Percentiles rank a stretch among this genome's conserved stretches.
Conservation (phyloP, 2,797 vertebrate genomes). For the Anabas testudineus region DNA sequence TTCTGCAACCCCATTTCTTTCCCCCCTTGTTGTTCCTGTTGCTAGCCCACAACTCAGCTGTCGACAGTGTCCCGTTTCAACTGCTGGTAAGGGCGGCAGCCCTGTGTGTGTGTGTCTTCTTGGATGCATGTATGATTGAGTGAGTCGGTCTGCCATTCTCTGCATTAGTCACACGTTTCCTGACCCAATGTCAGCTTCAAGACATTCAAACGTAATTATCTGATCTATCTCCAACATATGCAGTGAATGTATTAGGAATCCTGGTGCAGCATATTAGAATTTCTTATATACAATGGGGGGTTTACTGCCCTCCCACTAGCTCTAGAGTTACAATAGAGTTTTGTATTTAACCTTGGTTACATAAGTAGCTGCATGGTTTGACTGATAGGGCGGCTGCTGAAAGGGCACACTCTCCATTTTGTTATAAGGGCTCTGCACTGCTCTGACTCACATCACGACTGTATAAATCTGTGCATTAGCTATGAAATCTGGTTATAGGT, state of each 20-base stretch:
- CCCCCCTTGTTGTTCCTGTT: slow-evolving; percentile 37
- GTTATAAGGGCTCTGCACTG: slow-evolving; percentile 12
- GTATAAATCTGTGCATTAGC: not conserved
- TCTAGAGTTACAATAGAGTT: slow-evolving; percentile 39
- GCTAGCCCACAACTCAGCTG: slow-evolving; percentile 78
- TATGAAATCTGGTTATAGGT: not conserved
- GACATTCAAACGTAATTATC: not conserved
- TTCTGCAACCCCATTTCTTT: slow-evolving; percentile 26
- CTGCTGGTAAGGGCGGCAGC: slow-evolving; percentile 43
- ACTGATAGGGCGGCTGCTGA: slow-evolving; percentile 48
- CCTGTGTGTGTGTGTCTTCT: slow-evolving; percentile 16
- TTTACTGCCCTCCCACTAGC: slow-evolving; percentile 3
- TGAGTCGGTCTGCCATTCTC: slow-evolving; percentile 21
- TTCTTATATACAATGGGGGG: slow-evolving; percentile 6
- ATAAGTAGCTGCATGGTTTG: slow-evolving; percentile 34
- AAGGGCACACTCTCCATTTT: slow-evolving; percentile 59
- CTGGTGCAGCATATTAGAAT: slow-evolving; percentile 2
- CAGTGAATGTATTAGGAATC: not conserved
- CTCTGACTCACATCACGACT: slow-evolving; percentile 11
- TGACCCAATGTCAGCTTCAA: not conserved
- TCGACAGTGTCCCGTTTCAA: slow-evolving; percentile 74
- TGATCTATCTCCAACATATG: not conserved
- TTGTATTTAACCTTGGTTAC: slow-evolving; percentile 58
- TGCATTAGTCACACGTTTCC: slow-evolving; percentile 6
- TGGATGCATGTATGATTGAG: slow-evolving; percentile 21